A percentile compares a stretch with the other conserved stretches of the same genome.
These are phyloP conservation scores for Phataginus tricuspis DNA, from an alignment of 2,797 vertebrate species.

Conservation along the genomic window DNA sequence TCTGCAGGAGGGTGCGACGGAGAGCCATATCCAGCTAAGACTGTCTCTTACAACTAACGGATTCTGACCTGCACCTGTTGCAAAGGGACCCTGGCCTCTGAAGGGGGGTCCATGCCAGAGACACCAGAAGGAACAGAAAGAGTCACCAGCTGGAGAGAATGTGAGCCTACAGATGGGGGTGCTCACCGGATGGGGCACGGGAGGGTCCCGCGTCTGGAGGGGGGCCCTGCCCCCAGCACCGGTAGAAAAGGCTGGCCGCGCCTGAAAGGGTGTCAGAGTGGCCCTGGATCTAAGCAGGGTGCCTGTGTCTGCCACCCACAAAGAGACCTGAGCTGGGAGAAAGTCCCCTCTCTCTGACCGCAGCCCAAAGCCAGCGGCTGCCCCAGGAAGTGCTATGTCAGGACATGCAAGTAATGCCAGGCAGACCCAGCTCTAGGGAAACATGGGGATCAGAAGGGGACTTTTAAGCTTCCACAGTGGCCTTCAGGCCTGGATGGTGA, in stretches of 20 bases:
- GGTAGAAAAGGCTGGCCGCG: neutral
- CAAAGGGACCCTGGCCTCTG: neutral
- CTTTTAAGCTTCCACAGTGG: neutral
- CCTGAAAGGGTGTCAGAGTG: neutral
- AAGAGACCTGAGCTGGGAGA: neutral
- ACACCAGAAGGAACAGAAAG: neutral
- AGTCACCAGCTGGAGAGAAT: neutral
- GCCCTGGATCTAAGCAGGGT: neutral
- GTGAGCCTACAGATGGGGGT: no score
- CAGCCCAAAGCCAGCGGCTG: rapidly evolving
- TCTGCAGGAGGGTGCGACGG: neutral
- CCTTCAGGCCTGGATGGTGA: neutral
- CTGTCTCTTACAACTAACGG: neutral
- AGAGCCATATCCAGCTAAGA: neutral
- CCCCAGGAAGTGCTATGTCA: neutral
- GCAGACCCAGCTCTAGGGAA: neutral
- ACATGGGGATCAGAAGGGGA: rapidly evolving
- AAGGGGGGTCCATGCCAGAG: neutral
- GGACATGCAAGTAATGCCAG: rapidly evolving
- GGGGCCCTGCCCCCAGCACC: rapidly evolving
- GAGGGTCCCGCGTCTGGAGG: neutral
- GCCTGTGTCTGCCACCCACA: neutral
- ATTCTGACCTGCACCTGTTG: neutral
- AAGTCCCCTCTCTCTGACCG: neutral
- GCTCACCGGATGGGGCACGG: rapidly evolving